Evolutionary conservation across 2,797 vertebrate species (phyloP).

Genomic region (Acrossocheilus fasciatus): DNA sequence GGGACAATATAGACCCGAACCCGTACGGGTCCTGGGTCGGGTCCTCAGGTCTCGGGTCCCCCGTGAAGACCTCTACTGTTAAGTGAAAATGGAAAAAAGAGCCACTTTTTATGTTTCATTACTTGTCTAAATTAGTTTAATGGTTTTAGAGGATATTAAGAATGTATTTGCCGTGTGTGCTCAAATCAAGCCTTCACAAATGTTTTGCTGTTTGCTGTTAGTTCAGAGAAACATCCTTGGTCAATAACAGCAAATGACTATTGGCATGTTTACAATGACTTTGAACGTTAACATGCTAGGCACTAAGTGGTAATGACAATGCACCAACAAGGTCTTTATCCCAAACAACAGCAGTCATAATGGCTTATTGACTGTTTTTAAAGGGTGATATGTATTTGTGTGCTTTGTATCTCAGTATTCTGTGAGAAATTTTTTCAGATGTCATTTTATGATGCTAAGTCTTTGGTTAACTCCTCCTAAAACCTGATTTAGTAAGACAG

Average conservation of each 20-base stretch:
- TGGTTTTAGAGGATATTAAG: not conserved
- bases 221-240: not conserved
- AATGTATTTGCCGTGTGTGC: not conserved
- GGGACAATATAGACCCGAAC: too few relatives aligned
- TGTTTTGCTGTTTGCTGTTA: conserved; percentile 26
- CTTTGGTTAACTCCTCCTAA: not conserved
- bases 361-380: conserved; percentile 27
- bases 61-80: not conserved
- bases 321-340: not conserved
- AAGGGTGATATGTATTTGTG: not conserved
- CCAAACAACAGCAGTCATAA: conserved; percentile 16
- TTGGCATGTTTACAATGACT: conserved; percentile 10
- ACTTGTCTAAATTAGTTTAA: not conserved
- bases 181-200: not conserved
- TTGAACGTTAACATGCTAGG: not conserved
- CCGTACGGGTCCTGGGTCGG: too few relatives aligned
- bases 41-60: too few relatives aligned
- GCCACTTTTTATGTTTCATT: not conserved
- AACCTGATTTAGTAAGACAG: not conserved
- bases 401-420: not conserved
- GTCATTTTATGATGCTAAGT: not conserved
- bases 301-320: conserved; percentile 7
- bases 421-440: not conserved
- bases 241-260: conserved; percentile 26
- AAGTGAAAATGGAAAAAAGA: conserved; percentile 18